phyloP scores from a whole-genome alignment of 2,113 vertebrate species.

The Podarcis muralis region DNA sequence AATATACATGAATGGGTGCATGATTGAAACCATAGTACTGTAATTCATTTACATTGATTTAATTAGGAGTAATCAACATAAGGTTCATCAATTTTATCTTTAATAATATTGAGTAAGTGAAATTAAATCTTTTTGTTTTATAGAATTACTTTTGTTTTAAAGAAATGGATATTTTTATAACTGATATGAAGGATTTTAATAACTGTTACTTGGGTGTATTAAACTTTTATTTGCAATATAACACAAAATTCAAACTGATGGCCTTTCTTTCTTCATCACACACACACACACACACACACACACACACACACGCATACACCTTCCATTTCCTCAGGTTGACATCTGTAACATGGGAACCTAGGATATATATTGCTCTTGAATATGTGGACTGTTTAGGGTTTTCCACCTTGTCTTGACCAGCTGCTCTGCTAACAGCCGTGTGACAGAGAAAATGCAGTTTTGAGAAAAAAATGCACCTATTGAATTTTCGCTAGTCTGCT shows the following conservation, averaged over 20 bases:
- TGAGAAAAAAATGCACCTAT: background rate
- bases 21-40: background rate
- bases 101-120: conserved; percentile 5
- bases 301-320: no score
- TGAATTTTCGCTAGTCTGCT: background rate
- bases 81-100: conserved; percentile 15
- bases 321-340: background rate
- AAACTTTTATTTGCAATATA: conserved; percentile 18
- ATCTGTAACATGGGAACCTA: background rate
- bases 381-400: background rate
- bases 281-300: no score
- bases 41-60: background rate
- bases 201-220: no score
- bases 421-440: background rate
- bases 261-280: background rate
- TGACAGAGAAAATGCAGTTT: background rate
- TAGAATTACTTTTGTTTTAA: background rate
- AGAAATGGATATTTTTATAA: background rate
- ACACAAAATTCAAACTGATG: conserved; percentile 13
- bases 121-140: background rate
- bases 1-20: background rate
- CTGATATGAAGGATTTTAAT: background rate
- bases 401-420: background rate
- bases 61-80: background rate
- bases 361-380: background rate